Evolutionary conservation across 2,113 vertebrate species (phyloP), one percentile per base, ranked within the genome.

Genomic region (Machaerirhynchus nigripectus): DNA sequence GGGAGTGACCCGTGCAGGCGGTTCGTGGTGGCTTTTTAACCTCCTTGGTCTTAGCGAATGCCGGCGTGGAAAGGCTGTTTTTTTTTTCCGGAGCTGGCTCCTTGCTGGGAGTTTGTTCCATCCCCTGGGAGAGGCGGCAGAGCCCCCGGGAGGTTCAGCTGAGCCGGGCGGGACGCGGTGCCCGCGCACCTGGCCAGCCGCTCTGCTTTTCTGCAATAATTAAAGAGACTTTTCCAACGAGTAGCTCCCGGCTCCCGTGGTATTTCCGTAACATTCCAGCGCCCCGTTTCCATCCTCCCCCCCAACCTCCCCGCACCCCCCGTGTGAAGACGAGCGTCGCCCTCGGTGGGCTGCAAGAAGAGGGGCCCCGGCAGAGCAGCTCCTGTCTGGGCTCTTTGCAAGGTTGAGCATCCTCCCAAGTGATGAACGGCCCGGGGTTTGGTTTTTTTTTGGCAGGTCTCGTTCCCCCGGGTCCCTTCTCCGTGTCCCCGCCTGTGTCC

Each of bases 201-300:
- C 70, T 84, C 68, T 52, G 84, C 87, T 93, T 93, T 75, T 57
- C 75, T 78, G 86, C 89, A 95, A 92, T 95, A 93, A 97, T 80
- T 89, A 81, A 87, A 91, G 64, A 42, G 68, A 91, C 87, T 93
- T 94, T 87, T 67, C 83, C 73, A 33, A 33, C 57, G 8, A 90
- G 69, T 4, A 67, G 90, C 89, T 89, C 59, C 53, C 35, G 81
- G 80, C 61, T 89, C 80, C 90, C 9, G 17, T 94, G 92, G 93
- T 88, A 33, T 90, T 92, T 88, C 83, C 40, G 2, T 86, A 4
- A 19, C 0, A 0, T 74, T 47, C 86, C 82, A n/a, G 59, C 24
- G 19, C 31, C 2, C 49, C 39, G 39, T 39, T 39, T n/a, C n/a
- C n/a, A n/a, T n/a, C n/a, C n/a, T n/a, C n/a, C n/a, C n/a, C n/a